These are phyloP conservation scores for Clusia tigrina DNA, from an alignment of 2,888 invertebrate species.

Conservation along the genomic window DNA sequence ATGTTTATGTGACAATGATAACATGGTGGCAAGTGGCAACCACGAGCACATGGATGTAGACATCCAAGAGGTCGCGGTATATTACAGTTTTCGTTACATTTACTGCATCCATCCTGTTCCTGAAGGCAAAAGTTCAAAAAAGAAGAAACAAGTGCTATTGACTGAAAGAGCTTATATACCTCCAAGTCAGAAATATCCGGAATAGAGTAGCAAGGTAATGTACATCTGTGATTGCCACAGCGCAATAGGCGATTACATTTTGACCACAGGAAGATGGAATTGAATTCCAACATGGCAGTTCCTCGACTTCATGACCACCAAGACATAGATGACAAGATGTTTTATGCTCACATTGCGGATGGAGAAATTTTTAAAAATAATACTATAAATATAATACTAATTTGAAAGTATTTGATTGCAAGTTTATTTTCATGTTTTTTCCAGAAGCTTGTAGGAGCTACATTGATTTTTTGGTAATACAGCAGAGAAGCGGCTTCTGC, in stretches of 20 bases:
- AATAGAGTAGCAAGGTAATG: slow-evolving; percentile 75
- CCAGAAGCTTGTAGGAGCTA: slow-evolving; percentile 29
- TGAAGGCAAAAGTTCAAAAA: slow-evolving; percentile 42
- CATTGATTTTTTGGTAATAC: slow-evolving; percentile 54
- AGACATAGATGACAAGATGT: slow-evolving; percentile 77
- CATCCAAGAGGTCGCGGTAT: slow-evolving; percentile 78
- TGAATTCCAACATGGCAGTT: slow-evolving; percentile 76
- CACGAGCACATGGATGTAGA: slow-evolving; percentile 74
- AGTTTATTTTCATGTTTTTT: slow-evolving; percentile 40
- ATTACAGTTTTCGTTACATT: slow-evolving; percentile 70
- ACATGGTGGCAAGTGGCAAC: slow-evolving; percentile 79
- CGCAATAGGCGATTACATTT: slow-evolving; percentile 75
- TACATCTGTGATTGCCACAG: slow-evolving; percentile 84
- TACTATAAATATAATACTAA: slow-evolving; percentile 49
- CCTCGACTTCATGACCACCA: slow-evolving; percentile 75
- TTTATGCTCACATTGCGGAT: slow-evolving; percentile 76
- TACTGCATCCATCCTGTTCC: slow-evolving; percentile 67
- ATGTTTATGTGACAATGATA: slow-evolving; percentile 77
- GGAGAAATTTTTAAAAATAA: slow-evolving; percentile 69
- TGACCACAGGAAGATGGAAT: slow-evolving; percentile 79
- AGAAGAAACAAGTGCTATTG: neutral
- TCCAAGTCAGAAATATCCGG: slow-evolving; percentile 65
- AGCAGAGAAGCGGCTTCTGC: slow-evolving; percentile 76
- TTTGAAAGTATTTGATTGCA: neutral
- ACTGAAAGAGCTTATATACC: slow-evolving; percentile 56